Percentiles rank a stretch among this genome's conserved stretches.
Evolutionary conservation across 1,140 invertebrate species (phyloP).

Genomic region (Augochlora pura): DNA sequence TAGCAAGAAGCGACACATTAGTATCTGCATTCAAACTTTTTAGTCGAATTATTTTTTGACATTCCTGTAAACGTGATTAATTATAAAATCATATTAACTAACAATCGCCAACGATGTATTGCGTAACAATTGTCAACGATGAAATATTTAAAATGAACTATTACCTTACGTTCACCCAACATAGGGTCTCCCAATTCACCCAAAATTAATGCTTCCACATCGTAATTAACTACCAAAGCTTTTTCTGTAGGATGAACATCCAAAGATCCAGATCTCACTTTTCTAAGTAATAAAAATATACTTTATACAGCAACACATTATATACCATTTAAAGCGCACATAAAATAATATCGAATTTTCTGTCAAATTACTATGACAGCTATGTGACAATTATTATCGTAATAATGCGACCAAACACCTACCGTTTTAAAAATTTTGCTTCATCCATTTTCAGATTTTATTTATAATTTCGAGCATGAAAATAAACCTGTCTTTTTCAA

Average conservation of each 20-base stretch:
- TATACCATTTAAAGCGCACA: not conserved
- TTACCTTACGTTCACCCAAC: constrained; percentile 91
- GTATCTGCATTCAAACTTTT: constrained; percentile 91
- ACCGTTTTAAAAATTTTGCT: constrained; percentile 77
- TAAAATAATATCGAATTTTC: not conserved
- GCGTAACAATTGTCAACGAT: not conserved
- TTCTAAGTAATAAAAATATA: constrained; percentile 78
- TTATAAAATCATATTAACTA: not conserved
- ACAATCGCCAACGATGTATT: not conserved
- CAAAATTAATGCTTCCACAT: constrained; percentile 92
- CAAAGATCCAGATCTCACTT: constrained; percentile 90
- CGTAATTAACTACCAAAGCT: constrained; percentile 94
- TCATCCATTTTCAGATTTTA: constrained; percentile 72
- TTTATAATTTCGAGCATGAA: constrained; percentile 13
- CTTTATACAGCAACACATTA: not conserved
- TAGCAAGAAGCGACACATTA: constrained; percentile 89
- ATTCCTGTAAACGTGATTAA: constrained; percentile 80
- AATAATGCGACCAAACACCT: not conserved
- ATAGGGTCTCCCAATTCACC: constrained; percentile 91
- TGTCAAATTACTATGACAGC: not conserved
- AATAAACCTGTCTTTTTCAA: constrained; percentile 6
- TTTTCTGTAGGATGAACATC: constrained; percentile 95
- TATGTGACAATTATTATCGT: constrained; percentile 11
- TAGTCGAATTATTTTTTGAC: constrained; percentile 91
- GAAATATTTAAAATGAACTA: not conserved